Base-by-base conservation (phyloP, 2,888 invertebrate genomes). In the Cyaniris semiargus region DNA sequence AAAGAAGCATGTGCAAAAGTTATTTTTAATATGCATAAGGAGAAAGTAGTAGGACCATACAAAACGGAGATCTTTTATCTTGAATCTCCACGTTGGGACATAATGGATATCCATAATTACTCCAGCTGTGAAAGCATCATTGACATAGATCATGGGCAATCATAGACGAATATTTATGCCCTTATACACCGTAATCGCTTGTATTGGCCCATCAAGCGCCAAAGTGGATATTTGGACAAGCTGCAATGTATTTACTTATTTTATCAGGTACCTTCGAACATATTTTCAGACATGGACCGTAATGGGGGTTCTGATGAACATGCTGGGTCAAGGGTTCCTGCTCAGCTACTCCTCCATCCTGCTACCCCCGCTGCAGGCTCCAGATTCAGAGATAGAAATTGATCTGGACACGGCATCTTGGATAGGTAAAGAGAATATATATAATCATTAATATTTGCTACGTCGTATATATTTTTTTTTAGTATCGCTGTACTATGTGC, bases 271-370 rank as follows among this genome's bases (percentile, higher is more conserved):
- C 21, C 58, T 58, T 58, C 10, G 6, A 21, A 58, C 18, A 8
- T 21, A 58, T 27, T 66, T 66, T 27, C 85, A 87, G 87, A 85
- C 85, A 76, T 86, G 85, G 80, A 86, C 86, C 71, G 82, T 84
- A 1, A 71, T 81, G 1, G 86, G 86, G 1, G 88, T 88, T n/a
- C 85, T 84, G 15, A 81, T 87, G 18, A 89, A 87, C 81, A 86
- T 88, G 85, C 78, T 83, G 0, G 83, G 83, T 3, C 85, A 87
- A 31, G 89, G 88, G 0, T 79, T 86, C 77, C 85, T 86, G 71
- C 84, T 88, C 82, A 95, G 95, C 0, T 95, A 94, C 82, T 94
- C 95, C 3, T 94, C 95, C 1, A 88, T 95, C 8, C 84, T 95
- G 58, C 83, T 95, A 58, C 95, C 95, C 15, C 23, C 75, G 5